A percentile compares a stretch with the other conserved stretches of the same genome.
Conservation (phyloP, 2,888 invertebrate genomes). For the Caenorhabditis auriculariae region DNA sequence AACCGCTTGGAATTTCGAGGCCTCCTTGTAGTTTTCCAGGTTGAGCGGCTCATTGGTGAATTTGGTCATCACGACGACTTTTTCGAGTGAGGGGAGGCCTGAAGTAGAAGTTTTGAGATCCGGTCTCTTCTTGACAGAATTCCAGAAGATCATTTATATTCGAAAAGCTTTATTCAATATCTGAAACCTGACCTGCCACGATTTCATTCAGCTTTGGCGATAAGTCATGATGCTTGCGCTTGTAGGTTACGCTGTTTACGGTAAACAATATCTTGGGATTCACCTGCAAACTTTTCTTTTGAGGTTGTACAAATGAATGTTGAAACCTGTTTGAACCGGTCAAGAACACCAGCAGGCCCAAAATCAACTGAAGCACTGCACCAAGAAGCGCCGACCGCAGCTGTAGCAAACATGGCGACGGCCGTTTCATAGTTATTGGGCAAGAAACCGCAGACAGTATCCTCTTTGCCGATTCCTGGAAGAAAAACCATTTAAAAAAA, state of each 20-base stretch:
- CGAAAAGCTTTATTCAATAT: neutral
- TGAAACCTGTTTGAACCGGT: constrained; percentile 47
- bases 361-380: constrained; percentile 70
- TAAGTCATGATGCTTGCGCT: constrained; percentile 68
- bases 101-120: too few species aligned
- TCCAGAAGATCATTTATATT: neutral
- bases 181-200: constrained; percentile 50
- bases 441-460: constrained; percentile 68
- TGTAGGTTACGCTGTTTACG: constrained; percentile 69
- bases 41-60: constrained; percentile 25
- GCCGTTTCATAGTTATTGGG: constrained; percentile 68
- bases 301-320: neutral
- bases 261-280: constrained; percentile 69
- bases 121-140: neutral
- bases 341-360: constrained; percentile 66
- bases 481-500: neutral
- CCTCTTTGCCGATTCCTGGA: constrained; percentile 61
- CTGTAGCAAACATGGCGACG: constrained; percentile 68
- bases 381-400: constrained; percentile 70
- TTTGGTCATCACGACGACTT: constrained; percentile 44
- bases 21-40: constrained; percentile 18
- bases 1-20: constrained; percentile 24
- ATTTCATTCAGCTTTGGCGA: constrained; percentile 67
- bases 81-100: constrained; percentile 47
- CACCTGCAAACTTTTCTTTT: constrained; percentile 65